Conservation (phyloP, 2,797 vertebrate species). For the Choloepus didactylus region DNA sequence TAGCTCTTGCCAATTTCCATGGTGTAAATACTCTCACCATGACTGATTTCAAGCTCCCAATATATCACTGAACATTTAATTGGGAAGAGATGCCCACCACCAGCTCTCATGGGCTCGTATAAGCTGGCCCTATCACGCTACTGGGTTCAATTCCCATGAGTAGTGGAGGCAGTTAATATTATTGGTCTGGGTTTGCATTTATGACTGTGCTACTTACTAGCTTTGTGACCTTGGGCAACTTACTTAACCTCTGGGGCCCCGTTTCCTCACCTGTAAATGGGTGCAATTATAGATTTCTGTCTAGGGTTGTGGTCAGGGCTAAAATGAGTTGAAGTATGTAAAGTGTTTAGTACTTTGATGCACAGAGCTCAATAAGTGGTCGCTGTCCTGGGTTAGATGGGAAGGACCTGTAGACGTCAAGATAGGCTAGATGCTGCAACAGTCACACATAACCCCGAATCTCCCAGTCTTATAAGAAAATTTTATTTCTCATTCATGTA, state of each 20-base stretch:
- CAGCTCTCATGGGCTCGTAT: background rate
- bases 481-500: background rate
- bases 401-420: background rate
- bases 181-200: background rate
- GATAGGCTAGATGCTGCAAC: background rate
- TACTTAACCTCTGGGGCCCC: background rate
- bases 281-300: background rate
- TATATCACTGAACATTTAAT: fast-evolving
- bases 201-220: background rate
- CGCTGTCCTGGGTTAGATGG: background rate
- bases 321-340: background rate
- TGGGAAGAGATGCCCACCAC: background rate
- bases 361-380: background rate
- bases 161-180: background rate
- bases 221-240: background rate
- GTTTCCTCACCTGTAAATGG: background rate
- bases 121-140: background rate
- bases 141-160: background rate
- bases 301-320: background rate
- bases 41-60: background rate
- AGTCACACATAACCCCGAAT: conserved; percentile 35
- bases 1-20: background rate
- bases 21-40: background rate
- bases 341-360: background rate
- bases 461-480: background rate